Conservation (phyloP, 1,140 invertebrate species). For the Eupristina koningsbergeri region DNA sequence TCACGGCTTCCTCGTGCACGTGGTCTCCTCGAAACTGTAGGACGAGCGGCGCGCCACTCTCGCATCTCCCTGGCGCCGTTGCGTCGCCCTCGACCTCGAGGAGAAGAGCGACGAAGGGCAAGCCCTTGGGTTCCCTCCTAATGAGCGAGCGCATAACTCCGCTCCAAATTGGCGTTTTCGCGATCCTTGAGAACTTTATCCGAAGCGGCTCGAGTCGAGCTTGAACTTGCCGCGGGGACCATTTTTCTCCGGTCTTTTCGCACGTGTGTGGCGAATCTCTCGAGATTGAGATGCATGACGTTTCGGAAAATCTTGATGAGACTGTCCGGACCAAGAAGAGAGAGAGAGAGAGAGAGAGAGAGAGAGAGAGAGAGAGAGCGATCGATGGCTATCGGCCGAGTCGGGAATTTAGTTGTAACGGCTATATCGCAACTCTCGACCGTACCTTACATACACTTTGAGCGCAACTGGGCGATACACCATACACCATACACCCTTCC, state of each 20-base stretch:
- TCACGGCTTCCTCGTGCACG: background rate
- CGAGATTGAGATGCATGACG: slow-evolving; percentile 53
- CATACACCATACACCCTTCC: no score
- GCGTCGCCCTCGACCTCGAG: background rate
- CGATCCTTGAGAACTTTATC: slow-evolving; percentile 46
- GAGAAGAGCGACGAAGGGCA: background rate
- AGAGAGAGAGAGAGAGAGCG: background rate
- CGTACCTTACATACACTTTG: slow-evolving; percentile 30
- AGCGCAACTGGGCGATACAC: slow-evolving; percentile 20
- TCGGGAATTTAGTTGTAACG: slow-evolving; percentile 34
- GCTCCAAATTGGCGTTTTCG: slow-evolving; percentile 14
- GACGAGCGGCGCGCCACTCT: slow-evolving; percentile 19
- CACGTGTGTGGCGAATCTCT: slow-evolving; percentile 45
- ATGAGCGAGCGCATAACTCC: slow-evolving; percentile 51
- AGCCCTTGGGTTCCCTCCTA: slow-evolving; percentile 37
- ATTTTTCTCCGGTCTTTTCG: background rate
- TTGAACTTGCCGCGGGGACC: background rate
- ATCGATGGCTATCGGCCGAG: slow-evolving; percentile 30
- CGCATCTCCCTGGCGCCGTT: slow-evolving; percentile 44
- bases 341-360: background rate
- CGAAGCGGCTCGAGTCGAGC: background rate
- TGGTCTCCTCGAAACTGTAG: slow-evolving; percentile 21
- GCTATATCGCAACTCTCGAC: background rate
- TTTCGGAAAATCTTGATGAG: slow-evolving; percentile 54
- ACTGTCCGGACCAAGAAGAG: background rate